Percentiles rank a stretch among this genome's conserved stretches.
Conservation (phyloP, 2,888 invertebrate species). For the Clitarchus hookeri region DNA sequence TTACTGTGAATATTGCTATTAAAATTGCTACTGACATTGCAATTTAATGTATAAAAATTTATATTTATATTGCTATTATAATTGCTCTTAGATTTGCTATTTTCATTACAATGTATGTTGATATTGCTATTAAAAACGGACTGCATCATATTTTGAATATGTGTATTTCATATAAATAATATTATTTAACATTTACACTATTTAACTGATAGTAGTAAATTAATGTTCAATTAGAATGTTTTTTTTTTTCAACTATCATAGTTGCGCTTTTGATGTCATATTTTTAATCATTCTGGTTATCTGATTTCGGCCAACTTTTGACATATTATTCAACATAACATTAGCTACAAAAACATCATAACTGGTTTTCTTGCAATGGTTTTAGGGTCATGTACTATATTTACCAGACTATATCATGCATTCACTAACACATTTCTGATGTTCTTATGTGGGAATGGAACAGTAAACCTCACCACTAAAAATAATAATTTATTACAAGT, state of each 20-base stretch:
- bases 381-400: neutral
- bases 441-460: no score
- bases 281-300: neutral
- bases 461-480: no score
- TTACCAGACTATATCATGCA: neutral
- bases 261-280: neutral
- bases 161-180: neutral
- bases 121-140: no score
- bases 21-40: neutral
- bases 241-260: neutral
- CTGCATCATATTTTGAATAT: neutral
- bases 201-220: neutral
- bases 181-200: neutral
- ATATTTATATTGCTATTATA: no score
- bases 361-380: neutral
- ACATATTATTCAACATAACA: neutral
- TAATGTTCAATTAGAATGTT: neutral
- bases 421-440: no score
- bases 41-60: no score
- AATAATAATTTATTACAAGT: no score
- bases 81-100: no score
- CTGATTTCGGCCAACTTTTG: neutral
- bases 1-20: constrained; percentile 10
- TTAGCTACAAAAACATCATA: no score
- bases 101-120: no score